Evolutionary conservation across 2,888 invertebrate genomes (phyloP), one percentile per base, ranked within the genome.

Genomic region (Cheilosia pagana): DNA sequence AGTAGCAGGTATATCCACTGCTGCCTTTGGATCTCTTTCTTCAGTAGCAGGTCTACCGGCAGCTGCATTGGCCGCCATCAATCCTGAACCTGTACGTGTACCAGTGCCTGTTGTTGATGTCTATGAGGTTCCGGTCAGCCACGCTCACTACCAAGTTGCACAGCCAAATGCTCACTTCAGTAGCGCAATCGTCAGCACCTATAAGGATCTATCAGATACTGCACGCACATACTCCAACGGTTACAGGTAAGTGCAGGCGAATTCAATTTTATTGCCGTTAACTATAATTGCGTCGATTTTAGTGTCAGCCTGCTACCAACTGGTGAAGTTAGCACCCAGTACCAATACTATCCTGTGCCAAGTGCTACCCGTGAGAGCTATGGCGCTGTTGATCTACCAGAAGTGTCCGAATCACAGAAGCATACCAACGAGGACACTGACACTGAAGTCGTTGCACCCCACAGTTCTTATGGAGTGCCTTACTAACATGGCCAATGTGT

Each of bases 381-480:
- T 5, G 35, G 12, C n/a, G 6, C 23, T 1, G 48, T 48, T 0
- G 65, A 53, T 10, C 63, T 31, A 5, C 35, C 25, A 0, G 59
- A 25, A 2, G 25, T 5, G 12, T 16, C 14, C 6, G 39, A 12
- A 7, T 23, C n/a, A 8, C 19, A 14, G 5, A 7, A 48, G 2
- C 10, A 25, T n/a, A 60, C 4, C n/a, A 25, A 23, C 12, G 57
- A 70, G 12, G 59, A 31, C 10, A 48, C 81, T 35, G 52, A 57
- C 16, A 57, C 63, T 21, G 63, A 50, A 35, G 57, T 53, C 25
- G 53, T 68, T 3, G 62, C 39, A 2, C 82, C 82, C 2, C 82
- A 82, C 8, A n/a, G 6, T 8, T 28, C n/a, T 12, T 82, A 82
- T 39, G 77, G 82, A 35, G 72, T 78, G 43, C 82, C 82, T 14